Percentiles rank a stretch among this genome's conserved stretches.
phyloP scores from a whole-genome alignment of 2,797 vertebrate genomes.

The Carapus acus region DNA sequence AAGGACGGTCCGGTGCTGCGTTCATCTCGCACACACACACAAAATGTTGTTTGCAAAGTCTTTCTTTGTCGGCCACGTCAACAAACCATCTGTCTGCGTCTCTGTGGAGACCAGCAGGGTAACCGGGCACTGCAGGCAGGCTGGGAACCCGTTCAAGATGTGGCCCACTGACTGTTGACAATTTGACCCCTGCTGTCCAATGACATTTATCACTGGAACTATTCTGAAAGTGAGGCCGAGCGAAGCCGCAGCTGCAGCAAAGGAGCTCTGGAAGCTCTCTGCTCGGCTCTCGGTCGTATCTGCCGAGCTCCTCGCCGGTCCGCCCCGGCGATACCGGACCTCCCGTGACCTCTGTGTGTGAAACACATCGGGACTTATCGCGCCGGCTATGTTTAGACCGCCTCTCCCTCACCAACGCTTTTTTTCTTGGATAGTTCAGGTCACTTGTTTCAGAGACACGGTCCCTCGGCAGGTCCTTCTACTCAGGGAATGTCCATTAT shows the following conservation, averaged over 20 bases:
- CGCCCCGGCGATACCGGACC: constrained; percentile 25
- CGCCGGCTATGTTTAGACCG: constrained; percentile 11
- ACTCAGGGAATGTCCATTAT: not conserved
- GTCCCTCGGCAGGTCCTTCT: not conserved
- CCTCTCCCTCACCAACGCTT: not conserved
- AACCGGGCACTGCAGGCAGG: not conserved
- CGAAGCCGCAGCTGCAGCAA: not conserved
- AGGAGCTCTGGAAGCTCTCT: constrained; percentile 16
- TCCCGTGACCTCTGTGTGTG: constrained; percentile 29
- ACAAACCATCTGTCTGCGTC: not conserved
- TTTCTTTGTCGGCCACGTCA: not conserved
- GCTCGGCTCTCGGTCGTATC: constrained; percentile 18
- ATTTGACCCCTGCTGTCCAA: constrained; percentile 6
- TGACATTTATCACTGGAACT: constrained; percentile 9
- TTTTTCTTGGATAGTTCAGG: constrained; percentile 9
- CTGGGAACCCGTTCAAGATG: constrained; percentile 4
- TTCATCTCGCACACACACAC: not conserved
- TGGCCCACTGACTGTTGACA: not conserved
- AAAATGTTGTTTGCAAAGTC: not conserved
- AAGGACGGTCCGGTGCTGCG: not conserved
- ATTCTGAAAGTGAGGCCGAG: constrained; percentile 19
- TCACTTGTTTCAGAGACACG: not conserved
- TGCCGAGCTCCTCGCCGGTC: constrained; percentile 19
- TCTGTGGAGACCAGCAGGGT: not conserved
- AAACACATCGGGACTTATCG: constrained; percentile 34